Conservation (phyloP, 2,113 vertebrate genomes). For the Grammatotria lemairii region DNA sequence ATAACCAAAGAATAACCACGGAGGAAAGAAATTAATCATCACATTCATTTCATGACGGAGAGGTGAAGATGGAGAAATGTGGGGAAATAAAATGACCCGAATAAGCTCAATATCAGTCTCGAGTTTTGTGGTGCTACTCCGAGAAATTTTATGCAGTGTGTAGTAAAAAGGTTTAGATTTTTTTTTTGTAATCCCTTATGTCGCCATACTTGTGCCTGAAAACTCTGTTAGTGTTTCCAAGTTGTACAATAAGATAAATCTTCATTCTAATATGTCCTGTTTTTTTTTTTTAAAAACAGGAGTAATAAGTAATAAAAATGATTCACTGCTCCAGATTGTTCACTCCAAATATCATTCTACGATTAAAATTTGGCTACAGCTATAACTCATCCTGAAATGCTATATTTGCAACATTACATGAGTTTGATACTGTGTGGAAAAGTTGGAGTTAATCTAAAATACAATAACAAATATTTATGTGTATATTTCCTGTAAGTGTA, state of each 20-base stretch:
- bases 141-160: background rate
- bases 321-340: background rate
- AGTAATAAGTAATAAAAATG: background rate
- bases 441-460: background rate
- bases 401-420: background rate
- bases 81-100: background rate
- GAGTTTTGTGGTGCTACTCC: background rate
- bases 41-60: background rate
- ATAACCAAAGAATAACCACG: background rate
- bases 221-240: background rate
- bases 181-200: background rate
- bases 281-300: background rate
- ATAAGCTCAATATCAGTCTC: background rate
- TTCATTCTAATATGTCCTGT: background rate
- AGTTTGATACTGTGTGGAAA: background rate
- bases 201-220: background rate
- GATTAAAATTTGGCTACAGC: background rate
- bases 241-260: background rate
- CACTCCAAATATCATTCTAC: background rate
- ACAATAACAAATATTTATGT: background rate
- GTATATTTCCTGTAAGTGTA: background rate
- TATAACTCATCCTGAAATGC: background rate
- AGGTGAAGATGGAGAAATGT: background rate
- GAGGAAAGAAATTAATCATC: background rate
- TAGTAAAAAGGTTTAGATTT: background rate